Percentiles rank a stretch among this genome's conserved stretches.
Evolutionary conservation across 2,797 vertebrate genomes (phyloP).

Genomic region (Sphenopsis melanotis): DNA sequence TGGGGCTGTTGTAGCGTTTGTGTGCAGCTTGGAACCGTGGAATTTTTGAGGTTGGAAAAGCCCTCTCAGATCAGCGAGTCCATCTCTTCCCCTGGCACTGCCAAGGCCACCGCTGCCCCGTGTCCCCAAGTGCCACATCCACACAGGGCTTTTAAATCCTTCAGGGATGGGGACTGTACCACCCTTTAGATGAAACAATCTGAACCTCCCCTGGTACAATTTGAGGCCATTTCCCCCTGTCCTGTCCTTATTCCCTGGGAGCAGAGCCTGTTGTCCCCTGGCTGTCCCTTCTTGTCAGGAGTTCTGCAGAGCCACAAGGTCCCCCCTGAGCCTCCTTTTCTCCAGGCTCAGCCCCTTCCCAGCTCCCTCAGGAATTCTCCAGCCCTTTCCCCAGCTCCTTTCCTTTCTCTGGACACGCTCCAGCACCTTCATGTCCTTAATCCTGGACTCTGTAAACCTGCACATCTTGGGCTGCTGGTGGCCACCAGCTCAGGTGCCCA

Average conservation of each 20-base stretch:
- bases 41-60: not conserved
- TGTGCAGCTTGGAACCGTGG: not conserved
- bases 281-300: not conserved
- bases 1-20: not conserved
- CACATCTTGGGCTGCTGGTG: not conserved
- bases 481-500: not conserved
- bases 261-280: accelerated
- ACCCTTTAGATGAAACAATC: not conserved
- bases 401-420: not conserved
- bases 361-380: too few relatives aligned
- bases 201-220: accelerated
- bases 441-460: not conserved
- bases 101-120: accelerated
- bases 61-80: not conserved
- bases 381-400: not conserved
- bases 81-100: not conserved
- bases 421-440: not conserved
- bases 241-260: not conserved
- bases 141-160: not conserved
- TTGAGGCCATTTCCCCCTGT: accelerated
- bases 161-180: not conserved
- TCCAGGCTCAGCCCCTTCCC: too few relatives aligned
- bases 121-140: not conserved
- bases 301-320: not conserved
- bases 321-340: not conserved